Base-by-base conservation (phyloP, 2,888 invertebrate genomes). In the Spatulosminthurus flaviceps region DNA sequence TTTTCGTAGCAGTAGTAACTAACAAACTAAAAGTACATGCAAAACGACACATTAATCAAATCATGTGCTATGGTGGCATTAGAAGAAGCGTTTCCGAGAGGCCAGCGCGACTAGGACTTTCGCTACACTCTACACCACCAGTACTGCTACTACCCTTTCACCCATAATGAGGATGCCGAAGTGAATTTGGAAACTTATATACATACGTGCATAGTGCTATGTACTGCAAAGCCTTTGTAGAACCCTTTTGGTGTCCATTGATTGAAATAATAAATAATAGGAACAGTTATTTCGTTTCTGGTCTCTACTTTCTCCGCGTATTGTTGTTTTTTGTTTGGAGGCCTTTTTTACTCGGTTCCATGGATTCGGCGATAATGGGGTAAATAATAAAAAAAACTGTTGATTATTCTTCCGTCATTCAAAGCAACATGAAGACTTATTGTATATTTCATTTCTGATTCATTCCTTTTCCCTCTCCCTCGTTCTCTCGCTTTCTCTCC, bases 61-160 rank as follows among this genome's bases (percentile, higher is more conserved):
- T 51, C 51, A 51, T 51, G n/a, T 51, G 51, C 51, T 51, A 51
- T n/a, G 19, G 51, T 13, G 16, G 51, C 51, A 51, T 51, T n/a
- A 51, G 51, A 51, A 51, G 4, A 9, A 34, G 34, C 34, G 5
- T 34, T n/a, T 51, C n/a, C 51, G 16, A 51, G 51, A 51, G n/a
- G 34, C 34, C 34, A 9, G 34, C 4, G 34, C 5, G 9, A 34
- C 34, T 34, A 34, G 9, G 34, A 9, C 34, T 34, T 34, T 34
- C n/a, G n/a, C 34, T 34, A 34, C 34, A n/a, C n/a, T n/a, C 9
- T 34, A 34, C 34, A 7, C 4, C 34, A 7, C 5, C 9, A 34
- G 34, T 34, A 34, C 9, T 34, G 4, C 34, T 34, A 34, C 34
- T 34, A 34, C 9, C 4, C 9, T 34, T 34, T 7, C n/a, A n/a